Evolutionary conservation across 53 echinoderm and acorn worm species (phyloP).

Genomic region (Glandiceps talaboti): DNA sequence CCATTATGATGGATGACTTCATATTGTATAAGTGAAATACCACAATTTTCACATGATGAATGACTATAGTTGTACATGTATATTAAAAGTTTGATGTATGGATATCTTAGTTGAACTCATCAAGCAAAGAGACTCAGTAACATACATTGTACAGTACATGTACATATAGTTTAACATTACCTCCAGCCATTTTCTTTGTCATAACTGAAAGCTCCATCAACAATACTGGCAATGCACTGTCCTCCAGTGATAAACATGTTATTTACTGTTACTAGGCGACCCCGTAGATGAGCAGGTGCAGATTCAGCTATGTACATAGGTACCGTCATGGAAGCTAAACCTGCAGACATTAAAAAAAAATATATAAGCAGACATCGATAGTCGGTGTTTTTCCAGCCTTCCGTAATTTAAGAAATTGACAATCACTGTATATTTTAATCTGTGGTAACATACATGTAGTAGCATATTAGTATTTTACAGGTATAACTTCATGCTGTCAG

Average conservation of each 20-base stretch:
- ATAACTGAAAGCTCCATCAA: conserved; percentile 61
- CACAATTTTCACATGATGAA: too few species aligned
- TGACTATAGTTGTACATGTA: too few species aligned
- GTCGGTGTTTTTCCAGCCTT: too few species aligned
- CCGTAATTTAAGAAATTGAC: too few species aligned
- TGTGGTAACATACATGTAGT: too few species aligned
- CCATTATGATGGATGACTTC: too few species aligned
- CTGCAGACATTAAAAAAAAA: conserved; percentile 24
- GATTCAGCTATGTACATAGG: conserved; percentile 95
- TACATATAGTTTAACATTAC: conserved; percentile 29
- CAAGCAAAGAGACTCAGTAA: too few species aligned
- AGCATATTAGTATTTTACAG: too few species aligned
- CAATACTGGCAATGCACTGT: conserved; percentile 56
- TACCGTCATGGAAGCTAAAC: conserved; percentile 89
- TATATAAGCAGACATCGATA: too few species aligned
- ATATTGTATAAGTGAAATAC: too few species aligned
- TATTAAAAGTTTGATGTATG: not conserved
- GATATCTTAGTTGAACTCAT: not conserved
- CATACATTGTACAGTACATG: not conserved
- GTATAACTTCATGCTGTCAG: too few species aligned
- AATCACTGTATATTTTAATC: too few species aligned
- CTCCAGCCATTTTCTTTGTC: conserved; percentile 50
- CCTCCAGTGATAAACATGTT: conserved; percentile 79
- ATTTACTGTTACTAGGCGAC: conserved; percentile 72
- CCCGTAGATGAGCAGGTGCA: conserved; percentile 60